Evolutionary conservation across 2,888 invertebrate genomes (phyloP).

Genomic region (Lithophane semibrunnea): DNA sequence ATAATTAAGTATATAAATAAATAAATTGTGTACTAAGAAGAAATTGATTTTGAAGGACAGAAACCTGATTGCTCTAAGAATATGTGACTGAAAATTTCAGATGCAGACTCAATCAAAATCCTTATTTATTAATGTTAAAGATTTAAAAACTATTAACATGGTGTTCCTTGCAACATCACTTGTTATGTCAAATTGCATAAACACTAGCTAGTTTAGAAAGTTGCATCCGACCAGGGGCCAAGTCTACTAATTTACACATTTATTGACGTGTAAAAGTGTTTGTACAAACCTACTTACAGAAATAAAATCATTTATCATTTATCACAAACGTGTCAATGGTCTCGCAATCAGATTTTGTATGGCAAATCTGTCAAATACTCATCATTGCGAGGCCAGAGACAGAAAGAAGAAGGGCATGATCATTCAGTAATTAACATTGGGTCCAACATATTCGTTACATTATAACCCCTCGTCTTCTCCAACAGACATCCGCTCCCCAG

Average conservation of each 20-base stretch:
- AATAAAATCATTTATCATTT: no score
- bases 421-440: not conserved
- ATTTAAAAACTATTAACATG: not conserved
- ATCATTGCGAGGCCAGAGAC: no score
- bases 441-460: not conserved
- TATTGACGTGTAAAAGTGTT: no score
- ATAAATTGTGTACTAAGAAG: not conserved
- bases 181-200: not conserved
- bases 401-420: no score
- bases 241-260: no score
- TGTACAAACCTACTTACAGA: no score
- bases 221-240: no score
- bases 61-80: not conserved
- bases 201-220: not conserved
- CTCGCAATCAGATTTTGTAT: no score
- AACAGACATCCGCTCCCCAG: conserved; percentile 54
- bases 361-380: no score
- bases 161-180: not conserved
- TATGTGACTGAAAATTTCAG: not conserved
- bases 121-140: not conserved
- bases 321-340: no score
- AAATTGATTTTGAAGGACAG: not conserved
- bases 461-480: not conserved
- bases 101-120: not conserved
- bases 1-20: no score